Conservation (phyloP, 30 jellyfish, hydroid and myxozoan species). For the Phacellophora camtschatica region DNA sequence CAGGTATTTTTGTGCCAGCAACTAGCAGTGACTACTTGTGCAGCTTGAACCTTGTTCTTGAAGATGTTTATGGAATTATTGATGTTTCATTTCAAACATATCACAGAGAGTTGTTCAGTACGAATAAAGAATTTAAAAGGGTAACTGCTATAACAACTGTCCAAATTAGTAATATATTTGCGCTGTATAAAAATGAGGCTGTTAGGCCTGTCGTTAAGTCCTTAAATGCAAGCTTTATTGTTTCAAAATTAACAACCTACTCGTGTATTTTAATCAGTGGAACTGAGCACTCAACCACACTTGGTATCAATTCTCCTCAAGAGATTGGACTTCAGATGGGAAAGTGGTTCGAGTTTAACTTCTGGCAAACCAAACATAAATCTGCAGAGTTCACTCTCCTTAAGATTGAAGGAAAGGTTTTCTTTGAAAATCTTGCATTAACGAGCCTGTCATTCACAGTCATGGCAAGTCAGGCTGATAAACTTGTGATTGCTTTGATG, state of each 20-base stretch:
- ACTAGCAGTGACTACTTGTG: slow-evolving; percentile 20
- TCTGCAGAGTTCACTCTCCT: not conserved
- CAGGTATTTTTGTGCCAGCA: slow-evolving; percentile 43
- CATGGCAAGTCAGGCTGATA: not conserved
- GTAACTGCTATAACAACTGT: not conserved
- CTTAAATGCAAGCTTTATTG: slow-evolving; percentile 2
- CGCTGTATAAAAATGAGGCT: not conserved
- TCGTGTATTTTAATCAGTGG: slow-evolving; percentile 19
- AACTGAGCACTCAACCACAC: not conserved
- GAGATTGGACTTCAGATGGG: not conserved
- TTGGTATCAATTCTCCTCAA: not conserved
- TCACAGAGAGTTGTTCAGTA: not conserved
- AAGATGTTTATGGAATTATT: slow-evolving; percentile 8
- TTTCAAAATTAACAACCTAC: slow-evolving; percentile 24
- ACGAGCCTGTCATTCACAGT: slow-evolving; percentile 30
- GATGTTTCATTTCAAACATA: not conserved
- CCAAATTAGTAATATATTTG: slow-evolving; percentile 35
- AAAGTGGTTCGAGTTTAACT: not conserved
- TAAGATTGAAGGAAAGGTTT: slow-evolving; percentile 34
- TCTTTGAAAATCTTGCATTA: slow-evolving; percentile 18
- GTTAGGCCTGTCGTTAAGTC: not conserved
- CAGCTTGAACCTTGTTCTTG: slow-evolving; percentile 44
- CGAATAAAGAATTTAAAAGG: not conserved
- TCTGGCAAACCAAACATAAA: slow-evolving; percentile 21
- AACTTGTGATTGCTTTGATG: slow-evolving; percentile 14